These are phyloP conservation scores for Centropus bengalensis DNA, from an alignment of 2,113 vertebrate genomes.

Conservation along the genomic window DNA sequence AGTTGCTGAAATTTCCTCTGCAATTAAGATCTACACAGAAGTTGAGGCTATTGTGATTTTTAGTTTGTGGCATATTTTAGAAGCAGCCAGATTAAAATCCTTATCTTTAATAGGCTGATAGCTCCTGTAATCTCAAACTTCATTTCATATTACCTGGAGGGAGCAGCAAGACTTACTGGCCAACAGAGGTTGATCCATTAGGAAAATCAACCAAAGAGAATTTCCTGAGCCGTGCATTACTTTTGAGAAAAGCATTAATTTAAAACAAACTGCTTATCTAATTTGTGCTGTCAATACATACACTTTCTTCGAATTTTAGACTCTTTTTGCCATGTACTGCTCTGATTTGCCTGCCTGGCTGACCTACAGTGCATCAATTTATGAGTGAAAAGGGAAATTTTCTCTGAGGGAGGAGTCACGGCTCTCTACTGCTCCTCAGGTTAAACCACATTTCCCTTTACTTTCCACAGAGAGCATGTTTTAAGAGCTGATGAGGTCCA, in stretches of 20 bases:
- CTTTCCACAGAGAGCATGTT: neutral
- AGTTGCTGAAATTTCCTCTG: neutral
- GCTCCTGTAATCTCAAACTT: slow-evolving; percentile 25
- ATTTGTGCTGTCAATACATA: neutral
- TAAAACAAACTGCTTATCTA: neutral
- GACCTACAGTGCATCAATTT: neutral
- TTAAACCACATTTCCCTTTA: neutral
- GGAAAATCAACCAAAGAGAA: neutral
- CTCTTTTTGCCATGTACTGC: neutral
- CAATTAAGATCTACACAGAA: slow-evolving; percentile 4
- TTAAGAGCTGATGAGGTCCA: neutral
- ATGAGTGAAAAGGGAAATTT: neutral
- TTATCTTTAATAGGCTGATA: slow-evolving; percentile 41
- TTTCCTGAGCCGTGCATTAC: neutral
- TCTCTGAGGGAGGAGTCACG: neutral
- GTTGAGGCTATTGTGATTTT: slow-evolving; percentile 17
- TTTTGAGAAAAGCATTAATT: neutral
- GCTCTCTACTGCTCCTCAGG: neutral
- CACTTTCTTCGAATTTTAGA: neutral
- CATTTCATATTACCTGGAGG: slow-evolving; percentile 6
- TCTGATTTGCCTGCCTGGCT: neutral
- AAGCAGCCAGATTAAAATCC: slow-evolving; percentile 53
- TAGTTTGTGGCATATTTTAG: slow-evolving; percentile 2
- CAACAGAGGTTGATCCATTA: neutral
- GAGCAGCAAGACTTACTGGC: neutral